Conservation (phyloP, 2,888 invertebrate species). For the Acleris literana region DNA sequence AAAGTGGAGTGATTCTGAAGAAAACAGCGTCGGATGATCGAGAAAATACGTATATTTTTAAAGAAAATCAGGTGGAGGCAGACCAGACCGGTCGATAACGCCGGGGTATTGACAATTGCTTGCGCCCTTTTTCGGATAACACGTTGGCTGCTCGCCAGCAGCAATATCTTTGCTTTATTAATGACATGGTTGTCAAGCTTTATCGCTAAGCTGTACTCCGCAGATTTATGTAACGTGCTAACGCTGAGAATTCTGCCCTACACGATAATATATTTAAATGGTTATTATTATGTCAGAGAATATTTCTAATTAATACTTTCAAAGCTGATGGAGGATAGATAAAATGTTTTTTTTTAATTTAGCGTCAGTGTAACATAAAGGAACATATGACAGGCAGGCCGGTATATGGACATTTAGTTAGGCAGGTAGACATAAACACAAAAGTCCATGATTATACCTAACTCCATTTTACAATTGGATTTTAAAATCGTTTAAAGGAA, state of each 20-base stretch:
- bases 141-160: constrained; percentile 63
- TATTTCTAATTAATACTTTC: too few species aligned
- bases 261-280: neutral
- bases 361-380: too few species aligned
- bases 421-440: too few species aligned
- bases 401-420: too few species aligned
- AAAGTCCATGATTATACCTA: too few species aligned
- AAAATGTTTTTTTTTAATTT: too few species aligned
- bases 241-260: constrained; percentile 9
- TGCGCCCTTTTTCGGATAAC: constrained; percentile 45
- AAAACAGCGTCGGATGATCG: constrained; percentile 8
- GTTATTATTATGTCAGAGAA: too few species aligned
- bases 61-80: constrained; percentile 49
- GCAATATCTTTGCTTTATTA: constrained; percentile 58
- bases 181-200: constrained; percentile 51
- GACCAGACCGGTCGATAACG: constrained; percentile 52
- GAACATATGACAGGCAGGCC: too few species aligned
- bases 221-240: constrained; percentile 30
- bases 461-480: too few species aligned
- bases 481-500: too few species aligned
- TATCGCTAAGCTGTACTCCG: constrained; percentile 44
- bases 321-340: too few species aligned
- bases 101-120: constrained; percentile 70
- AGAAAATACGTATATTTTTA: constrained; percentile 18
- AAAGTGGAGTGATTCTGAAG: neutral